Conservation (phyloP, 2,113 vertebrate species). For the Lasiurus cinereus region DNA sequence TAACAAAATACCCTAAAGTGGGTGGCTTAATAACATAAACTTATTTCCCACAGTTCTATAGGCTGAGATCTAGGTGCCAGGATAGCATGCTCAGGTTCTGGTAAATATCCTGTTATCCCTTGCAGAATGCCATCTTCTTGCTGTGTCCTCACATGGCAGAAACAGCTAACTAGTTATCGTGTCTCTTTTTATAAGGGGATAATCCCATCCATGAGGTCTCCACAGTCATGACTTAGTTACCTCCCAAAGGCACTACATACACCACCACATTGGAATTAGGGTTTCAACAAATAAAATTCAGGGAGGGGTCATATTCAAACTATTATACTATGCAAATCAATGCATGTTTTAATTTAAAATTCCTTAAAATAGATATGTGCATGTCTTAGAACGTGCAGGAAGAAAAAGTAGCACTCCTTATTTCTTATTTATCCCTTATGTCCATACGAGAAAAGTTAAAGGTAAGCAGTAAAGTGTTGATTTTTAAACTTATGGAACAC, state of each 20-base stretch:
- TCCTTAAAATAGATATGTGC: not conserved
- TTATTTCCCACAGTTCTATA: not conserved
- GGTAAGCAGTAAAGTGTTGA: not conserved
- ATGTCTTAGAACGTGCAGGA: not conserved
- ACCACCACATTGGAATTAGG: not conserved
- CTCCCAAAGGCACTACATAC: not conserved
- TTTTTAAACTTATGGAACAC: constrained; percentile 18
- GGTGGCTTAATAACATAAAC: not conserved
- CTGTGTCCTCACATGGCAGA: not conserved
- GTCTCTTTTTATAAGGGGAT: not conserved
- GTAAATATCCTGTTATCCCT: not conserved
- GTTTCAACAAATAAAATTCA: not conserved
- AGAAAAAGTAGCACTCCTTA: not conserved
- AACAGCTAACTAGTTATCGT: not conserved
- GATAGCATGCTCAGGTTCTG: not conserved
- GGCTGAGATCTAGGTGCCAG: too few relatives aligned
- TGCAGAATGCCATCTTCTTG: not conserved
- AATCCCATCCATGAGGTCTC: not conserved
- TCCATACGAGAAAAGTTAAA: constrained; percentile 1
- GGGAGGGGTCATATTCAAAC: not conserved
- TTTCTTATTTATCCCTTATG: constrained; percentile 27
- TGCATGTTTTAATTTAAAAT: constrained; percentile 37
- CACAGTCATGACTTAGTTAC: not conserved
- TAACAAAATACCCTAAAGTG: not conserved
- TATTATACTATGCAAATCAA: constrained; percentile 23